Evolutionary conservation across 2,888 invertebrate genomes (phyloP), one percentile per base, ranked within the genome.

Genomic region (Nycteola revayana): DNA sequence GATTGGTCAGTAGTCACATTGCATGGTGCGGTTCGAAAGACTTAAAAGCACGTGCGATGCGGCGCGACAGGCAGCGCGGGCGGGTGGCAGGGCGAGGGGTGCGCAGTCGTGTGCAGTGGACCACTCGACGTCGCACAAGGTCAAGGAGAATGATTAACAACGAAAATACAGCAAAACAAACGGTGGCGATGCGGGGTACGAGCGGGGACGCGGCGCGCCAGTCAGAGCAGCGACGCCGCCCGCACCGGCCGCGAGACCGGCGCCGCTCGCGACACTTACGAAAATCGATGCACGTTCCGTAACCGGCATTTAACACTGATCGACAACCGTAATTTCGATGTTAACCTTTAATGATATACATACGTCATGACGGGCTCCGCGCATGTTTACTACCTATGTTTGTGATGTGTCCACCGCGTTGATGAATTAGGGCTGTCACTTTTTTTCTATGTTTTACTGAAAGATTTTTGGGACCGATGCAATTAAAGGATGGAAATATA

Each of bases 81-180:
- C 57, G 75, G 71, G 65, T 55, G 56, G 75, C 66, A 64, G 75
- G 76, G 80, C 60, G 80, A 74, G 84, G 85, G 84, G 84, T 80
- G 80, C 75, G 75, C 82, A 82, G 75, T 84, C 83, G 82, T 85
- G 86, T 86, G 84, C 84, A 87, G 86, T 85, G 85, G 88, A 85
- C 87, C 87, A 88, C 86, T 87, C 82, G 73, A 75, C 87, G 82
- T 82, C 85, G 88, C 84, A 84, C 86, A 86, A 87, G 86, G 88
- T 89, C 87, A 87, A 89, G 89, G 89, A 88, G 89, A 89, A 90
- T 89, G 89, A 89, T 89, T 89, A 90, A 87, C 86, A 85, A 85
- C 85, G 84, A 89, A 88, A 87, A 86, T 88, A 87, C 87, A 86
- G 85, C 86, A 86, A 88, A 89, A 88, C 86, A 85, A 85, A 85